Evolutionary conservation across 2,113 vertebrate genomes (phyloP), one percentile per base, ranked within the genome.

Genomic region (Zosterops hypoxanthus): DNA sequence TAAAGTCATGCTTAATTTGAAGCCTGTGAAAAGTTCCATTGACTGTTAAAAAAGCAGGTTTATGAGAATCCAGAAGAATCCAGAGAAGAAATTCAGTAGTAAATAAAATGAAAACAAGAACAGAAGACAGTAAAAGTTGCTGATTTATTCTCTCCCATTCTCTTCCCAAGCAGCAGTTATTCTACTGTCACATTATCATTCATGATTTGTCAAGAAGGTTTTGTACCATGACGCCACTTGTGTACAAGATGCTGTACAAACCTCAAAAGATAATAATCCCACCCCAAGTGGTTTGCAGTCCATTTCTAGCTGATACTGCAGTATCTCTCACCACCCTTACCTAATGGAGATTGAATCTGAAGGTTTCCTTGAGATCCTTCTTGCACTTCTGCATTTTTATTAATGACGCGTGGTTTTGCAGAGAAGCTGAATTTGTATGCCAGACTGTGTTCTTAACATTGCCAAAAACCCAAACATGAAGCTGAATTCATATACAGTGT

Each of bases 401-500:
- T 76, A 88, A 52, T 2, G 4, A 50, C 39, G 50, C 3, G 4
- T 20, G 16, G 15, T 33, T 91, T 60, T 80, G 34, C 41, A 60
- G 26, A 90, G 65, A 88, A 69, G 31, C 23, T 80, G 31, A 77
- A 86, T 95, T 34, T 88, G 65, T 91, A 80, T 72, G 42, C 64
- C 44, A 61, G 73, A 17, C 65, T 44, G 44, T 70, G 20, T 49
- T 92, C n/a, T 72, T 93, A 80, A 12, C 33, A 90, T 94, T 80
- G 82, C 82, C 78, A 66, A 95, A 95, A 93, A 23, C 25, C 65
- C 84, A 92, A 46, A 90, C 64, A 52, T 26, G 72, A 86, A 94
- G 73, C 50, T 81, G 90, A 94, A 94, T 76, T 91, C 19, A 49
- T 76, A 86, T 73, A 87, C 31, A 64, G 61, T 64, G 72, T 52